These are phyloP conservation scores for Solenopsis fugax DNA, from an alignment of 1,140 invertebrate species.

Conservation along the genomic window DNA sequence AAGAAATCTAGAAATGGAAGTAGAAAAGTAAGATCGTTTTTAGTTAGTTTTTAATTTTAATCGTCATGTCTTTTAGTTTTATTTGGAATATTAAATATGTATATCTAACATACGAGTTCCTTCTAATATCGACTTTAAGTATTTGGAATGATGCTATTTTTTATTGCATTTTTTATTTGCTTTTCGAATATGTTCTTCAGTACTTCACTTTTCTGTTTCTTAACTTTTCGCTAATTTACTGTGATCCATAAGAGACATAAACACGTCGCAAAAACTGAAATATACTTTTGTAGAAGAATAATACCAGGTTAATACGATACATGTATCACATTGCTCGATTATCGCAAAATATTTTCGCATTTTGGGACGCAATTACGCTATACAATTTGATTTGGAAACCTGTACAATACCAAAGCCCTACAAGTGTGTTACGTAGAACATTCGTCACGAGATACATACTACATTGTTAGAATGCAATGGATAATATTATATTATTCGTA, in stretches of 20 bases:
- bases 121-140: neutral
- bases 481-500: neutral
- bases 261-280: neutral
- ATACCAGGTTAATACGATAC: no score
- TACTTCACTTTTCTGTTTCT: neutral
- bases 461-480: neutral
- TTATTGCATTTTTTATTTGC: neutral
- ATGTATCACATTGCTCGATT: neutral
- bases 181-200: neutral
- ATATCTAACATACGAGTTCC: neutral
- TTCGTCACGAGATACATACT: neutral
- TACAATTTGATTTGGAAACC: slow-evolving; percentile 7
- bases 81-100: neutral
- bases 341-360: neutral
- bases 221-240: neutral
- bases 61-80: no score
- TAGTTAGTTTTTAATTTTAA: neutral
- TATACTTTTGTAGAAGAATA: neutral
- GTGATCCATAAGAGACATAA: neutral
- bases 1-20: neutral
- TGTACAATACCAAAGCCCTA: neutral
- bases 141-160: neutral
- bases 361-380: neutral
- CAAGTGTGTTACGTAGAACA: neutral
- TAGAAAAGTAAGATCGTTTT: neutral